Evolutionary conservation across 1,140 invertebrate species (phyloP).

Genomic region (Papilio dardanus): DNA sequence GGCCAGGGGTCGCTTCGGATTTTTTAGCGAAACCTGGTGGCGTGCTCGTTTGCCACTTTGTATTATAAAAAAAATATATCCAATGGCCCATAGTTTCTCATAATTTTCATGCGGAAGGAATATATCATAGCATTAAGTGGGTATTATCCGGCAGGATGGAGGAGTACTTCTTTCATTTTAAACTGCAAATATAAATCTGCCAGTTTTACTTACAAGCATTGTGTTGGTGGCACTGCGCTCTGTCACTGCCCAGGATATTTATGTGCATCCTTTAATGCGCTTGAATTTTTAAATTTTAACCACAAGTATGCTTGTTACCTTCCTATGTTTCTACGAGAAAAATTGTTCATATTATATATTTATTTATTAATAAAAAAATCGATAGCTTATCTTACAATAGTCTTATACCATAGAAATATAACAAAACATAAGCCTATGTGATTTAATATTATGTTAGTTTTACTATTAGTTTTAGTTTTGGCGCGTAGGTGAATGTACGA

Average conservation of each 20-base stretch:
- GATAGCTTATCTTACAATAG: too few relatives aligned
- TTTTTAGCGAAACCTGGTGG: too few relatives aligned
- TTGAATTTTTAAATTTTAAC: slow-evolving; percentile 30
- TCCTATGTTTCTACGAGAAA: neutral
- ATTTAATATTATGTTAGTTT: too few relatives aligned
- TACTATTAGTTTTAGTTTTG: too few relatives aligned
- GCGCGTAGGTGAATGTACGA: too few relatives aligned
- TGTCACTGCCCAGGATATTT: slow-evolving; percentile 16
- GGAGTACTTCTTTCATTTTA: slow-evolving; percentile 18
- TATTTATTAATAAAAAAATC: too few relatives aligned
- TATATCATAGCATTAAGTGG: slow-evolving; percentile 25
- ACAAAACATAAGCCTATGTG: too few relatives aligned
- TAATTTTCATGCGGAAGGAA: neutral
- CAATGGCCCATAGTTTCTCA: neutral
- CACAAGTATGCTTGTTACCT: neutral
- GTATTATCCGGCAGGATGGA: neutral
- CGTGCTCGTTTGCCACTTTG: too few relatives aligned
- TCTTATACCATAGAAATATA: too few relatives aligned
- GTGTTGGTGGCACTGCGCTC: slow-evolving; percentile 16
- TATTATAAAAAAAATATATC: too few relatives aligned
- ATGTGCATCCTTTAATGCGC: slow-evolving; percentile 31
- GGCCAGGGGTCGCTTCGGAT: too few relatives aligned
- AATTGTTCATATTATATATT: neutral
- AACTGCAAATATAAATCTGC: slow-evolving; percentile 34
- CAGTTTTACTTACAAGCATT: slow-evolving; percentile 30